phyloP scores from a whole-genome alignment of 2,888 invertebrate genomes.

The Drosophila nigricruria region DNA sequence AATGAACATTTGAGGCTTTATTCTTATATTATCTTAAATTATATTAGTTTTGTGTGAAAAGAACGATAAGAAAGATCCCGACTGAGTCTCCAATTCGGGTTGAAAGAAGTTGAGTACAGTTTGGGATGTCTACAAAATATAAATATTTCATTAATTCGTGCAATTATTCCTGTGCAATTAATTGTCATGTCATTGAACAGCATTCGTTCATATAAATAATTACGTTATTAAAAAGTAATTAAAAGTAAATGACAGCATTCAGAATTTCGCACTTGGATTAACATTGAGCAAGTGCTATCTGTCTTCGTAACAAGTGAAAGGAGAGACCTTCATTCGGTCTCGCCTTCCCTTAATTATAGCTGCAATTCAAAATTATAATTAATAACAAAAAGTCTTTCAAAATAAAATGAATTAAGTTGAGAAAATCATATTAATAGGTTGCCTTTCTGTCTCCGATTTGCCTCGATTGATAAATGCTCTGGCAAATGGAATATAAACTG shows the following conservation, averaged over 20 bases:
- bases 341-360: not conserved
- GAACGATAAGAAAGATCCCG: no score
- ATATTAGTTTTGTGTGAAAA: no score
- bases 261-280: not conserved
- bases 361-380: slow-evolving; percentile 5
- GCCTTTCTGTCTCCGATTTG: slow-evolving; percentile 14
- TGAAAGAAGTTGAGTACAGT: not conserved
- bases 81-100: no score
- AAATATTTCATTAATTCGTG: not conserved
- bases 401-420: not conserved
- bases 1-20: no score
- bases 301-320: not conserved
- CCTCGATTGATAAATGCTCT: slow-evolving; percentile 46
- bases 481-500: slow-evolving; percentile 44
- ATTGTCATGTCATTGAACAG: not conserved
- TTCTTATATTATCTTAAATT: no score
- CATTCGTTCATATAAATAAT: not conserved
- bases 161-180: not conserved
- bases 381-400: slow-evolving; percentile 1
- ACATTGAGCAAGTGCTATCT: not conserved
- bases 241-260: slow-evolving; percentile 3
- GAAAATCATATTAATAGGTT: slow-evolving; percentile 16
- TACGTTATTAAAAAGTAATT: slow-evolving; percentile 5
- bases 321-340: not conserved
- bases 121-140: not conserved